These are phyloP conservation scores for Cisticola juncidis DNA, from an alignment of 2,113 vertebrate genomes.

Conservation along the genomic window DNA sequence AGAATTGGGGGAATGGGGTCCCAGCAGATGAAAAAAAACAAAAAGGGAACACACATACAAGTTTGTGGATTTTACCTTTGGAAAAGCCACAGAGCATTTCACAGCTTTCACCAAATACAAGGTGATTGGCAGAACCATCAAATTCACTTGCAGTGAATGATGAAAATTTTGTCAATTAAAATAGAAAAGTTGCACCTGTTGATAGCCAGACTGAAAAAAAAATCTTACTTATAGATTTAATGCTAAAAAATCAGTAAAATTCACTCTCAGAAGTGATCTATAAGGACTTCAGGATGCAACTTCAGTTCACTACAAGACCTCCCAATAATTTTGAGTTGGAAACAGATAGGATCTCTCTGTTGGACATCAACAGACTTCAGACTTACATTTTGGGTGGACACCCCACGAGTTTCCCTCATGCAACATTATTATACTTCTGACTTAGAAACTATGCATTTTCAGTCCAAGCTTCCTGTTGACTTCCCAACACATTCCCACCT, in stretches of 20 bases:
- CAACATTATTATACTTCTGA: not conserved
- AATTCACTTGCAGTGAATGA: not conserved
- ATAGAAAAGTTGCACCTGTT: not conserved
- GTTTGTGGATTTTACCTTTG: not conserved
- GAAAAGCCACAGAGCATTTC: not conserved
- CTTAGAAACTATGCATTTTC: not conserved
- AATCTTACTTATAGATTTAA: not conserved
- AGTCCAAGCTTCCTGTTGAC: not conserved
- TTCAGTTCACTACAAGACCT: not conserved
- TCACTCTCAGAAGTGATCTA: not conserved
- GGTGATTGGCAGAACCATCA: rapidly evolving
- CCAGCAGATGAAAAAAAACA: not conserved
- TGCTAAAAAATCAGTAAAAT: not conserved
- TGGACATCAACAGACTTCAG: not conserved
- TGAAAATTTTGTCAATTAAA: not conserved
- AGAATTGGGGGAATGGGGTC: not conserved
- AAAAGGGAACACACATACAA: not conserved
- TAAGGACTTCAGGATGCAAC: not conserved
- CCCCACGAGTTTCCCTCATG: not conserved
- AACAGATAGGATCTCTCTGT: not conserved
- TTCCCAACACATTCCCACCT: not conserved
- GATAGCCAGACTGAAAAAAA: not conserved
- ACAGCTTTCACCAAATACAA: not conserved
- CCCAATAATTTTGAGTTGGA: not conserved
- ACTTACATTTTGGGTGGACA: not conserved